A percentile compares a stretch with the other conserved stretches of the same genome.
phyloP scores from a whole-genome alignment of 2,113 vertebrate species.

The Lontra canadensis region DNA sequence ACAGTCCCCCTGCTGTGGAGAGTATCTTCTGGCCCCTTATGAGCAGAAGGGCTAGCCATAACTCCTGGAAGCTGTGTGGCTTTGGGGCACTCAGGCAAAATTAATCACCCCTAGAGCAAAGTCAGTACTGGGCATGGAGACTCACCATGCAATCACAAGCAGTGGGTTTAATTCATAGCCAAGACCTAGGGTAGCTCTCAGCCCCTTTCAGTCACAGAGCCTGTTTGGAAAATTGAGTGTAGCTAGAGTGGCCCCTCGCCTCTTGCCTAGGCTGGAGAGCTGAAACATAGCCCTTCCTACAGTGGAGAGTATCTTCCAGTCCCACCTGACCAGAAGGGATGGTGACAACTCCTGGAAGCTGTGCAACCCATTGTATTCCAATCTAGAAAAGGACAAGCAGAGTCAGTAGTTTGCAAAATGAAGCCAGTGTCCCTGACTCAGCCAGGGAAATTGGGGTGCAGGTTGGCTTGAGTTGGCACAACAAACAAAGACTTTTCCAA shows the following conservation, averaged over 20 bases:
- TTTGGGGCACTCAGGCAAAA: background rate
- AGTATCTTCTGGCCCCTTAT: background rate
- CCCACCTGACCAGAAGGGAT: background rate
- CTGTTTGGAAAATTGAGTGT: background rate
- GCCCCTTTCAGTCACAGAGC: background rate
- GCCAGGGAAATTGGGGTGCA: background rate
- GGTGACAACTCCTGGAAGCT: background rate
- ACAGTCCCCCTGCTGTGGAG: background rate
- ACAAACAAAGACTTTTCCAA: background rate
- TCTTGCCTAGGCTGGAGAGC: background rate
- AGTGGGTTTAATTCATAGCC: background rate
- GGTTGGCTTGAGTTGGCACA: background rate
- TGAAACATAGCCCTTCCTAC: background rate
- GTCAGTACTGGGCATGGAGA: background rate
- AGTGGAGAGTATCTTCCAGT: background rate
- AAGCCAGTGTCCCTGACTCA: background rate
- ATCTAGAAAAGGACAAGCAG: background rate
- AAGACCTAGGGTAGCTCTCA: background rate
- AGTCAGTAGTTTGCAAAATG: background rate
- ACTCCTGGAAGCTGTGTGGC: background rate
- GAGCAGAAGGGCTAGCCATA: background rate
- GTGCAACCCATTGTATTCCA: background rate
- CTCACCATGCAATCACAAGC: background rate
- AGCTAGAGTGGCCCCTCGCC: background rate
- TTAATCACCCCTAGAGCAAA: background rate